Conservation (phyloP, 2,888 invertebrate genomes). For the Himalopsyche kuldschensis region DNA sequence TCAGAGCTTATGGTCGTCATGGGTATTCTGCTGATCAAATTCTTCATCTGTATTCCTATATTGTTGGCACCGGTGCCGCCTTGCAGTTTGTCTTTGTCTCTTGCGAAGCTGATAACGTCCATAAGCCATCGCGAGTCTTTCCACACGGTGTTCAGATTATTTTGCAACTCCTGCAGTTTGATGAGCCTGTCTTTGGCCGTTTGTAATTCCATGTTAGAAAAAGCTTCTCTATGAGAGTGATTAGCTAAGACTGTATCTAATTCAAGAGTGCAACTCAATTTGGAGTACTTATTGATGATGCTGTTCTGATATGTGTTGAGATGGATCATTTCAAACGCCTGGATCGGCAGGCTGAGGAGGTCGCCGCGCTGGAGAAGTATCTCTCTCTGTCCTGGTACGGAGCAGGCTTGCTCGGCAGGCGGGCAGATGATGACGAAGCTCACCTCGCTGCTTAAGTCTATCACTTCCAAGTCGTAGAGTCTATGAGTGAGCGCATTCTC, state of each 20-base stretch:
- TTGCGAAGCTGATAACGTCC: conserved; percentile 91
- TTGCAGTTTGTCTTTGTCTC: conserved; percentile 66
- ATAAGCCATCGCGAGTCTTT: conserved; percentile 94
- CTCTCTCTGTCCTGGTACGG: conserved; percentile 84
- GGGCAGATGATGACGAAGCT: conserved; percentile 92
- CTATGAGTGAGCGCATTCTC: conserved; percentile 75
- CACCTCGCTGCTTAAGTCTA: conserved; percentile 88
- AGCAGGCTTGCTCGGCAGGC: conserved; percentile 89
- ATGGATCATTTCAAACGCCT: conserved; percentile 94
- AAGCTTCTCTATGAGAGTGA: conserved; percentile 92
- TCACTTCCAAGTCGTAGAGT: conserved; percentile 90
- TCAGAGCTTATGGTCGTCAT: conserved; percentile 33
- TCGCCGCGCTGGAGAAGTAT: conserved; percentile 83
- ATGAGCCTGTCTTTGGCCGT: conserved; percentile 82
- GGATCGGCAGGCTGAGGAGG: conserved; percentile 86
- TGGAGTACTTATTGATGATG: conserved; percentile 88
- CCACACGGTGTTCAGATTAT: conserved; percentile 87
- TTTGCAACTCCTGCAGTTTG: conserved; percentile 82
- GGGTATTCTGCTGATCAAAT: conserved; percentile 37
- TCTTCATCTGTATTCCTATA: conserved; percentile 51
- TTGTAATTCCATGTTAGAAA: conserved; percentile 84
- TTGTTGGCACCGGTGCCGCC: conserved; percentile 53
- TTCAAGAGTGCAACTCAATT: conserved; percentile 91
- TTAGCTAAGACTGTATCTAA: conserved; percentile 89
- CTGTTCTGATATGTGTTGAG: conserved; percentile 90